A percentile compares a stretch with the other conserved stretches of the same genome.
phyloP scores from a whole-genome alignment of 1,140 invertebrate genomes.

The Homarus americanus region DNA sequence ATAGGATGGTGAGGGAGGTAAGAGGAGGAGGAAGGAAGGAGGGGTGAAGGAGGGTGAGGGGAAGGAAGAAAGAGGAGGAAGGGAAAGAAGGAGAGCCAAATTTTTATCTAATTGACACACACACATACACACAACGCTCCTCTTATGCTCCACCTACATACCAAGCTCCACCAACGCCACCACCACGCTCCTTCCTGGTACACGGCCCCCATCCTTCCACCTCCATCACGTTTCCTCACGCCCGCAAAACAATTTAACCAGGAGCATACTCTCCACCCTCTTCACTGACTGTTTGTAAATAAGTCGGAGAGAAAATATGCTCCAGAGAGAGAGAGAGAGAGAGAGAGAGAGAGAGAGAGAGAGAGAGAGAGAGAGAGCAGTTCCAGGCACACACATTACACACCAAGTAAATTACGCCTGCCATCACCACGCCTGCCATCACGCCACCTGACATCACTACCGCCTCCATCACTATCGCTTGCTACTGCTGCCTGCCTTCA shows the following conservation, averaged over 20 bases:
- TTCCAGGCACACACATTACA: too few relatives aligned
- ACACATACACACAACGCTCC: not conserved
- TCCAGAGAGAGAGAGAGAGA: not conserved
- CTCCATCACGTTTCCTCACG: not conserved
- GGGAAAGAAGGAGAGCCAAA: not conserved
- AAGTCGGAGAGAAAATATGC: not conserved
- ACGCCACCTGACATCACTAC: too few relatives aligned
- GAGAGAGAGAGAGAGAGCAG: too few relatives aligned
- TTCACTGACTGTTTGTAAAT: not conserved
- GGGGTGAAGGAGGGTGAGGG: too few relatives aligned
- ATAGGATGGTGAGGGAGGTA: too few relatives aligned
- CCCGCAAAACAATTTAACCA: not conserved
- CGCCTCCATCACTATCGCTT: too few relatives aligned
- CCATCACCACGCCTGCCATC: too few relatives aligned
- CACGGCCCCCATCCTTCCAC: not conserved
- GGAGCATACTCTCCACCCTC: not conserved
- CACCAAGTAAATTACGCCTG: too few relatives aligned
- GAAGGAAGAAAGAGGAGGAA: not conserved
- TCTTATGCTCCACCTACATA: not conserved
- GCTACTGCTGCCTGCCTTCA: too few relatives aligned
- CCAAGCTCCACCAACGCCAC: too few relatives aligned
- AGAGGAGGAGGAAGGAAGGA: too few relatives aligned
- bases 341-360: not conserved
- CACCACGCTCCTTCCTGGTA: not conserved
- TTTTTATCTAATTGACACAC: not conserved